Evolutionary conservation across 2,113 vertebrate genomes (phyloP).

Genomic region (Tenrec ecaudatus): DNA sequence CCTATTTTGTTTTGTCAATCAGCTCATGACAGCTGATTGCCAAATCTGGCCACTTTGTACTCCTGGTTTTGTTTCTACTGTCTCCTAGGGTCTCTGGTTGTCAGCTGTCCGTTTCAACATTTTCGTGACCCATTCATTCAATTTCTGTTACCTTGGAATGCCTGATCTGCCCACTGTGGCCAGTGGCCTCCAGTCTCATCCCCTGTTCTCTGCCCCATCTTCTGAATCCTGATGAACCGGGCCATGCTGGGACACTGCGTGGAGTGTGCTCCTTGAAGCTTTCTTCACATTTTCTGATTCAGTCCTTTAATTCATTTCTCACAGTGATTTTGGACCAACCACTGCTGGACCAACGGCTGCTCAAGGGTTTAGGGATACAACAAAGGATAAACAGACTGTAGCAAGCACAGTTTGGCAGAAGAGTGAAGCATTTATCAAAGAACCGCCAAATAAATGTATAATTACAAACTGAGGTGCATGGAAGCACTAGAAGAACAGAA

Average conservation of each 20-base stretch:
- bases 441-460: neutral
- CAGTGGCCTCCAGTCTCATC: neutral
- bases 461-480: neutral
- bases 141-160: neutral
- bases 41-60: neutral
- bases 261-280: neutral
- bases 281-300: neutral
- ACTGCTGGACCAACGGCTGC: neutral
- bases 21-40: neutral
- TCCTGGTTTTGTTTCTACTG: neutral
- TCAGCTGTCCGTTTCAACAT: neutral
- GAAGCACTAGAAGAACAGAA: neutral
- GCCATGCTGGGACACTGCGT: constrained; percentile 84
- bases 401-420: neutral
- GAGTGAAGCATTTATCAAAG: constrained; percentile 33
- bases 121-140: neutral
- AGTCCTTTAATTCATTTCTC: constrained; percentile 36
- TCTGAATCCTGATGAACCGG: constrained; percentile 90
- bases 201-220: neutral
- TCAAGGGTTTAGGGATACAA: neutral
- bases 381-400: neutral
- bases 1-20: constrained; percentile 29
- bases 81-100: neutral
- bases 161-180: neutral
- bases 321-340: constrained; percentile 47